Evolutionary conservation across 2,113 vertebrate genomes (phyloP).

Genomic region (Lepus europaeus): DNA sequence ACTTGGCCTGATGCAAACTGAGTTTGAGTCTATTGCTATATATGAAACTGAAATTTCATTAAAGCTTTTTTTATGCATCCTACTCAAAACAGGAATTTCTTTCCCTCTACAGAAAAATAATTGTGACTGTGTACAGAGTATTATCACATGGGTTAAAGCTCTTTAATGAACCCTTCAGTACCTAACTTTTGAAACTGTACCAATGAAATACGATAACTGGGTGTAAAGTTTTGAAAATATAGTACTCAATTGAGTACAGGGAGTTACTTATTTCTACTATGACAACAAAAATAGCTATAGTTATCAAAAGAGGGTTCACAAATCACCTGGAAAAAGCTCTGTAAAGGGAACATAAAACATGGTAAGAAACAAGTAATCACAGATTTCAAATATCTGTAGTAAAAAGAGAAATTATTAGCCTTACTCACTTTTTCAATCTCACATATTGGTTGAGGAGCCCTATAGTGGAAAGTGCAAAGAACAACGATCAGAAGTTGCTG

Average conservation of each 20-base stretch:
- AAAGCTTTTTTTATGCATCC: neutral
- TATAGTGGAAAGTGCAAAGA: neutral
- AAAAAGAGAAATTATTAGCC: neutral
- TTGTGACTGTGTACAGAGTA: neutral
- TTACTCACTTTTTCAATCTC: neutral
- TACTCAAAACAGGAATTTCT: neutral
- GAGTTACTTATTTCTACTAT: neutral
- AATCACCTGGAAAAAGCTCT: neutral
- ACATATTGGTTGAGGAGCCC: neutral
- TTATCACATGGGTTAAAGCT: neutral
- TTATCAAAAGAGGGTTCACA: neutral
- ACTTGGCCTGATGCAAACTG: neutral
- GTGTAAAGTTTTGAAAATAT: neutral
- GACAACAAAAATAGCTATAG: neutral
- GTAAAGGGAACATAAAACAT: neutral
- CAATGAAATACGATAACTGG: neutral
- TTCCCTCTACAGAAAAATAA: constrained; percentile 12
- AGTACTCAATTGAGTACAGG: neutral
- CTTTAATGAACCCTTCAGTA: too few relatives aligned
- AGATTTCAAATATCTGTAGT: neutral
- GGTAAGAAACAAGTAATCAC: neutral
- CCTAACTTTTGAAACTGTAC: neutral
- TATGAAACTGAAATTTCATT: neutral
- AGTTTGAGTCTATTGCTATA: neutral
- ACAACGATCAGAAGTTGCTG: neutral